Percentiles rank a stretch among this genome's conserved stretches.
These are phyloP conservation scores for Oryzias dopingdopingensis DNA, from an alignment of 2,797 vertebrate genomes.

Conservation along the genomic window DNA sequence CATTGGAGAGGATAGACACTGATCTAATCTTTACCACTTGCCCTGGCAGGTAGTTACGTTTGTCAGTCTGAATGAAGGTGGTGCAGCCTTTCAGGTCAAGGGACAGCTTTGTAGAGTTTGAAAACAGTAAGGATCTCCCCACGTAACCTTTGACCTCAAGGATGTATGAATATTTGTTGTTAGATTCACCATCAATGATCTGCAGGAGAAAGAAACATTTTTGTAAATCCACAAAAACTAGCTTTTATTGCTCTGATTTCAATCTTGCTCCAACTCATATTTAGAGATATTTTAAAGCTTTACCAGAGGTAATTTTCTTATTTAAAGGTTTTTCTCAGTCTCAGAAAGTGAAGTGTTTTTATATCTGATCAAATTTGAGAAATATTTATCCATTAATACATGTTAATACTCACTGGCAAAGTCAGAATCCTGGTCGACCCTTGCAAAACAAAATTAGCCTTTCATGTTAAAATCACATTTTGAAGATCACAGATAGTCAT, in stretches of 20 bases:
- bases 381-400: not conserved
- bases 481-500: not conserved
- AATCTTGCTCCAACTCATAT: too few species aligned
- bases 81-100: conserved; percentile 32
- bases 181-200: conserved; percentile 27
- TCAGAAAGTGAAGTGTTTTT: too few species aligned
- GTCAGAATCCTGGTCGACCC: conserved; percentile 58
- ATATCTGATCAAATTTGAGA: too few species aligned
- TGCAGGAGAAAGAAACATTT: conserved; percentile 22
- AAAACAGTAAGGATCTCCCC: conserved; percentile 48
- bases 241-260: too few species aligned
- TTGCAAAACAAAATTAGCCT: conserved; percentile 30
- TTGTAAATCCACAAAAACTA: too few species aligned
- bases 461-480: not conserved
- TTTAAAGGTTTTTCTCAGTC: too few species aligned
- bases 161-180: conserved; percentile 5
- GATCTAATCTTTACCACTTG: conserved; percentile 71
- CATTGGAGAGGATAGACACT: conserved; percentile 52
- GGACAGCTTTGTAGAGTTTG: conserved; percentile 37
- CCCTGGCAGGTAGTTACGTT: conserved; percentile 62
- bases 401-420: conserved; percentile 60
- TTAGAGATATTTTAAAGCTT: too few species aligned
- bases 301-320: too few species aligned
- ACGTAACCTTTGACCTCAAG: conserved; percentile 65
- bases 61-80: conserved; percentile 78